Evolutionary conservation across 2,797 vertebrate genomes (phyloP).

Genomic region (Sebastes kiyomatsui): DNA sequence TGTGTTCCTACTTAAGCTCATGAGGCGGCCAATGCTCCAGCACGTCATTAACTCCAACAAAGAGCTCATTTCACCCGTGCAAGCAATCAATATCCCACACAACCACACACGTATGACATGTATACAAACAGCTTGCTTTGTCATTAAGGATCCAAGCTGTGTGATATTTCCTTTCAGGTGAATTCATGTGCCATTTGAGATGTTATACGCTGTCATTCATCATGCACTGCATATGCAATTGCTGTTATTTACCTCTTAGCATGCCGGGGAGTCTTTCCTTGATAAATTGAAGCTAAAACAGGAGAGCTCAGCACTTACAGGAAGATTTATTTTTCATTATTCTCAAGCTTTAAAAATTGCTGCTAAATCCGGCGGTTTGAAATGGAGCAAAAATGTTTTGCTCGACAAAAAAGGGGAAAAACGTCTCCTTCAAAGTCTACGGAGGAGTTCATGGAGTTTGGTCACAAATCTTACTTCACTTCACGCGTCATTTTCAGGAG

Average conservation of each 20-base stretch:
- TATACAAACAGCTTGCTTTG: conserved; percentile 19
- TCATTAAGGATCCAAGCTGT: conserved; percentile 26
- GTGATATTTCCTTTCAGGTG: conserved; percentile 38
- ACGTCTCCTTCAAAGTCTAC: conserved; percentile 4
- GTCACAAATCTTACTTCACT: conserved; percentile 30
- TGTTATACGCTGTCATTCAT: conserved; percentile 40
- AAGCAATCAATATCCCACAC: conserved; percentile 31
- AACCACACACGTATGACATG: conserved; percentile 9
- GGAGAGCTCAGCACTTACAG: conserved; percentile 30
- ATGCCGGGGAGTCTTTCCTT: conserved; percentile 36
- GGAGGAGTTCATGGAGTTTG: conserved; percentile 37
- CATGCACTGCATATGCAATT: conserved; percentile 26
- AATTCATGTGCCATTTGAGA: conserved; percentile 50
- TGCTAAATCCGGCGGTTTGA: conserved; percentile 5
- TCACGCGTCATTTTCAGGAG: conserved; percentile 7
- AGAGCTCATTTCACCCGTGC: conserved; percentile 21
- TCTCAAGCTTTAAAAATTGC: conserved; percentile 12
- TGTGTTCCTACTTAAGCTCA: neutral
- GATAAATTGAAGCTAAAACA: conserved; percentile 50
- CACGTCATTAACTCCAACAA: conserved; percentile 6
- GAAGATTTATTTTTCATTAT: conserved; percentile 44
- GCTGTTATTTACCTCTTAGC: conserved; percentile 53
- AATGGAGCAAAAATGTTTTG: neutral
- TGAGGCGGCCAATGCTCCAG: neutral
- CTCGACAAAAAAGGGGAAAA: neutral